A percentile compares a stretch with the other conserved stretches of the same genome.
Evolutionary conservation across 2,888 invertebrate genomes (phyloP).

Genomic region (Uloborus plumipes): DNA sequence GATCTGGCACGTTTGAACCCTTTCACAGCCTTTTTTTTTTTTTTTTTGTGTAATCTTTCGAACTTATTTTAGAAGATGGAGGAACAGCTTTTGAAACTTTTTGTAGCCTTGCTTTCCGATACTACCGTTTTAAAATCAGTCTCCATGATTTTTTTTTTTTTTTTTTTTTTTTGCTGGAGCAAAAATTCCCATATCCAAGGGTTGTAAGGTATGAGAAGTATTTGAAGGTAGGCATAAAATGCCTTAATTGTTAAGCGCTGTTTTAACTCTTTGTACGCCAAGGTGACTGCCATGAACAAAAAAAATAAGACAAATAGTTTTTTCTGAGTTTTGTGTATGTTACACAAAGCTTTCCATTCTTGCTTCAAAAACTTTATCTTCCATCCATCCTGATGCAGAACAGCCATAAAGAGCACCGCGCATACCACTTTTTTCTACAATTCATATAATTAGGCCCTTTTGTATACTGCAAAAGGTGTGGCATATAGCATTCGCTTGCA

Average conservation of each 20-base stretch:
- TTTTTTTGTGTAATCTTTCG: too few relatives aligned
- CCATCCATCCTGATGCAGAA: constrained; percentile 13
- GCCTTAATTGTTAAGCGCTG: constrained; percentile 5
- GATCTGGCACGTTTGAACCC: too few relatives aligned
- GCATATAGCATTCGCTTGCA: background rate
- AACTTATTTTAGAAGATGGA: too few relatives aligned
- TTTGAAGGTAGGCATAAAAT: constrained; percentile 12
- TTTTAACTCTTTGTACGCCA: constrained; percentile 8
- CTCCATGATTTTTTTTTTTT: too few relatives aligned
- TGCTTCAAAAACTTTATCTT: constrained; percentile 1
- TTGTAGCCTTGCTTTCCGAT: background rate
- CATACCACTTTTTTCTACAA: background rate
- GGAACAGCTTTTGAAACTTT: background rate
- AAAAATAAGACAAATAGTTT: constrained; percentile 8
- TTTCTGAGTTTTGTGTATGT: background rate
- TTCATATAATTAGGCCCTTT: background rate
- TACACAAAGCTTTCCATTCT: constrained; percentile 19
- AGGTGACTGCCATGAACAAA: constrained; percentile 12
- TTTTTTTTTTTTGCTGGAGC: background rate
- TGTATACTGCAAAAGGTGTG: background rate
- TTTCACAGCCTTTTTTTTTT: too few relatives aligned
- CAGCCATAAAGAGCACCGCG: constrained; percentile 16
- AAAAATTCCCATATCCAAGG: constrained; percentile 25
- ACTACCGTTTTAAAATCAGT: background rate
- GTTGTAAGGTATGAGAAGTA: constrained; percentile 16